Conservation (phyloP, 2,888 invertebrate species). For the Apoderus coryli region DNA sequence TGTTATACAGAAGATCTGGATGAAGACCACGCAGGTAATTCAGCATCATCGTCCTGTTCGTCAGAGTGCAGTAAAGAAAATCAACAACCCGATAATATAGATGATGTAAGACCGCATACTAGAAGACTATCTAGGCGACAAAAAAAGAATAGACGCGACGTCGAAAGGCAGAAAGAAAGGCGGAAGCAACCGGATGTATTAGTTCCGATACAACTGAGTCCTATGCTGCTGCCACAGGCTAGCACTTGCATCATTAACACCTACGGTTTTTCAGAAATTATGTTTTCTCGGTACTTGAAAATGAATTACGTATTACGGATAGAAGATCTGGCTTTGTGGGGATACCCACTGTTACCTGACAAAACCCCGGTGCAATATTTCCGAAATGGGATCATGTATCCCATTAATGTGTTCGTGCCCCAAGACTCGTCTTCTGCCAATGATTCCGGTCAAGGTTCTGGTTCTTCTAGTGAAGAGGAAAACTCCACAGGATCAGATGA, state of each 20-base stretch:
- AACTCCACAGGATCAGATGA: slow-evolving; percentile 38
- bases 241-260: slow-evolving; percentile 4
- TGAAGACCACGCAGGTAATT: slow-evolving; percentile 28
- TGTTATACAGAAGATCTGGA: slow-evolving; percentile 33
- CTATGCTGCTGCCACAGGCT: slow-evolving; percentile 1
- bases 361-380: too few species aligned
- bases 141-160: slow-evolving; percentile 35
- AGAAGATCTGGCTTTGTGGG: background rate
- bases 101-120: slow-evolving; percentile 33
- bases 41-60: too few species aligned
- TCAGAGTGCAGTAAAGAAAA: slow-evolving; percentile 26
- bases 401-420: slow-evolving; percentile 38
- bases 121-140: slow-evolving; percentile 39
- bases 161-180: slow-evolving; percentile 15
- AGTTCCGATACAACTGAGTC: background rate
- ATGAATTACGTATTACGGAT: background rate
- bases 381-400: background rate
- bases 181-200: slow-evolving; percentile 15
- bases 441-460: slow-evolving; percentile 28
- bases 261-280: slow-evolving; percentile 1
- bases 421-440: slow-evolving; percentile 16
- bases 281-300: background rate
- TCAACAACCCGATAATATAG: slow-evolving; percentile 33
- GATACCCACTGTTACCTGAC: background rate
- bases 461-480: slow-evolving; percentile 35